phyloP scores from a whole-genome alignment of 2,113 vertebrate species.

The Gallinago jamesoni region DNA sequence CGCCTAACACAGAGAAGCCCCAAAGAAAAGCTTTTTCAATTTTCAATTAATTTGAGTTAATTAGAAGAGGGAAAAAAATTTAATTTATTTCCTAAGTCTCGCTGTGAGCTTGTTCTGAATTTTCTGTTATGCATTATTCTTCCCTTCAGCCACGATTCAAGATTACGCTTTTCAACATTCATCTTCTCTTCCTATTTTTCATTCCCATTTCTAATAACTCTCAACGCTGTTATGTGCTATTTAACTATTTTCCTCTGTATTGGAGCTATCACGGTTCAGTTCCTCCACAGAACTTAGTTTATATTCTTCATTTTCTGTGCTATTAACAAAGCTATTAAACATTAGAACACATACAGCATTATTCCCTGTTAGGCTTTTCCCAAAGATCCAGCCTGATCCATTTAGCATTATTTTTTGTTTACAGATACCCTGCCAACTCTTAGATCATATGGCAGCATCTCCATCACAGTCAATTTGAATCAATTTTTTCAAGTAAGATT shows the following conservation, averaged over 20 bases:
- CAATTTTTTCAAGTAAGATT: slow-evolving; percentile 19
- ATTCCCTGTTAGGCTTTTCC: background rate
- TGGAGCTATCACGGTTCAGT: background rate
- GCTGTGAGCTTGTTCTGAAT: background rate
- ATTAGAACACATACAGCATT: background rate
- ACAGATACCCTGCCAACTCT: background rate
- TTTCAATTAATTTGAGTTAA: background rate
- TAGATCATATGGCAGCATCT: background rate
- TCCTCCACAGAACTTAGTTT: background rate
- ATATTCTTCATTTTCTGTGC: background rate
- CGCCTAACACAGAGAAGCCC: background rate
- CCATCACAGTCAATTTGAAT: background rate
- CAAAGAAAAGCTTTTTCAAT: background rate
- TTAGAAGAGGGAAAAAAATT: background rate
- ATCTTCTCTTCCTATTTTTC: background rate
- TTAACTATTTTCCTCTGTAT: background rate
- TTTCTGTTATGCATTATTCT: background rate
- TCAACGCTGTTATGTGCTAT: background rate
- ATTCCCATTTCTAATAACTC: background rate
- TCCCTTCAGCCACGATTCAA: background rate
- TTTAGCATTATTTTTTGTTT: background rate
- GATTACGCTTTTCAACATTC: background rate
- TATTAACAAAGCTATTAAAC: slow-evolving; percentile 26
- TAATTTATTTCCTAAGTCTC: background rate
- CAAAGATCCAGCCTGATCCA: background rate